Evolutionary conservation across 2,888 invertebrate genomes (phyloP).

Genomic region (Eugnorisma glareosa): DNA sequence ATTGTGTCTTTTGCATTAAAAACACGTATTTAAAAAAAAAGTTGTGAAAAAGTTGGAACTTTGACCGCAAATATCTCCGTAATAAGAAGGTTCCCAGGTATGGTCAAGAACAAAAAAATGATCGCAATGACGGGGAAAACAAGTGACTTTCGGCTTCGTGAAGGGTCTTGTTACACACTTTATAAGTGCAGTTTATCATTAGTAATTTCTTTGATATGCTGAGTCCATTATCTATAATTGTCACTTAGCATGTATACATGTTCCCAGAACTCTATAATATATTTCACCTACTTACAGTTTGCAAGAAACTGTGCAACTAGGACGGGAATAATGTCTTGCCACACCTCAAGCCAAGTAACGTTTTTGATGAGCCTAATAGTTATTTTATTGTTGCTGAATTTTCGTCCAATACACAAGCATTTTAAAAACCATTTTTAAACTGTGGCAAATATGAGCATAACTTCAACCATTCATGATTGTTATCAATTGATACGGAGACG

Average conservation of each 20-base stretch:
- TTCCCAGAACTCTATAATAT: background rate
- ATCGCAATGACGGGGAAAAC: too few species aligned
- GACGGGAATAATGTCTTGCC: background rate
- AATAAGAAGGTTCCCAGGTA: too few species aligned
- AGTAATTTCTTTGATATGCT: background rate
- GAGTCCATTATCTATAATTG: background rate
- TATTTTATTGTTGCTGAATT: background rate
- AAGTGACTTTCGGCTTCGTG: too few species aligned
- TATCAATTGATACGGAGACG: slow-evolving; percentile 11
- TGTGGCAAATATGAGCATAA: background rate
- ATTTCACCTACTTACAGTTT: background rate
- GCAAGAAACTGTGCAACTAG: background rate
- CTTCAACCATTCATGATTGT: background rate
- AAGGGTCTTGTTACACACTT: too few species aligned
- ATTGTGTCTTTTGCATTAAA: too few species aligned
- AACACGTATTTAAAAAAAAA: too few species aligned
- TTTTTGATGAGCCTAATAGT: background rate
- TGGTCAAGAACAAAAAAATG: too few species aligned
- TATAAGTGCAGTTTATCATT: too few species aligned
- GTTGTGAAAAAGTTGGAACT: too few species aligned
- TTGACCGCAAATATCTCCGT: too few species aligned
- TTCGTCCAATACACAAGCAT: background rate
- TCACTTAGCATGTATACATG: background rate
- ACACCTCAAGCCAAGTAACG: background rate
- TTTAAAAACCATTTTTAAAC: background rate